Base-by-base conservation (phyloP, 2,113 vertebrate species). In the Chionomys nivalis region DNA sequence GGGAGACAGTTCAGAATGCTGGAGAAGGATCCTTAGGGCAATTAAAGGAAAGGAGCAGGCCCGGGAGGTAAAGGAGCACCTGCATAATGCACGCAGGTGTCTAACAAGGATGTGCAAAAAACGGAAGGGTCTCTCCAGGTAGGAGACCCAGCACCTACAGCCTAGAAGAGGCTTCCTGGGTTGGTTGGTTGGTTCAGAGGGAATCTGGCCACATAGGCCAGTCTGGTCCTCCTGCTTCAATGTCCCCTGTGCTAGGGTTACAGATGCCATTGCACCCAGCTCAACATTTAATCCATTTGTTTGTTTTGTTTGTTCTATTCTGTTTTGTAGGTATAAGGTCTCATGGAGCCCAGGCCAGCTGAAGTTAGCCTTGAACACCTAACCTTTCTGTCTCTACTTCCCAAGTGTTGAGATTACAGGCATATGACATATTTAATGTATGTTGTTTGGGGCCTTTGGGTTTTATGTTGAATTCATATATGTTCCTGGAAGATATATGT, bases 401-500 rank as follows among this genome's bases (percentile, higher is more conserved):
- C 79, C 79, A 61, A 82, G 79, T 82, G 23, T 55, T 82, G 23
- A 82, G 52, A 61, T 16, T 39, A 61, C 23, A 61, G 79, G n/a
- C n/a, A 39, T 61, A 21, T 26, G 36, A 39, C 55, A 81, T 8
- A 58, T 61, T n/a, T 82, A 82, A 61, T 33, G 4, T 66, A 28
- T 79, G 36, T 31, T 21, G 2, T 73, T 89, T 77, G 76, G 24
- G 55, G 63, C 21, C 65, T 42, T 65, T 76, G 39, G 70, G 87
- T 96, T 87, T 90, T 93, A 63, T 8, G 81, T 63, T 83, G 75
- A 87, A 21, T 87, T 10, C 17, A 14, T 42, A 12, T 76, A 77
- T 49, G 61, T 87, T 83, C 63, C 93, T 11, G 8, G 94, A 94
- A 94, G 26, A 82, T 39, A 61, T 31, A 88, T 85, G 61, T 72